Base-by-base conservation (phyloP, 2,888 invertebrate species). In the Halictus quadricinctus region DNA sequence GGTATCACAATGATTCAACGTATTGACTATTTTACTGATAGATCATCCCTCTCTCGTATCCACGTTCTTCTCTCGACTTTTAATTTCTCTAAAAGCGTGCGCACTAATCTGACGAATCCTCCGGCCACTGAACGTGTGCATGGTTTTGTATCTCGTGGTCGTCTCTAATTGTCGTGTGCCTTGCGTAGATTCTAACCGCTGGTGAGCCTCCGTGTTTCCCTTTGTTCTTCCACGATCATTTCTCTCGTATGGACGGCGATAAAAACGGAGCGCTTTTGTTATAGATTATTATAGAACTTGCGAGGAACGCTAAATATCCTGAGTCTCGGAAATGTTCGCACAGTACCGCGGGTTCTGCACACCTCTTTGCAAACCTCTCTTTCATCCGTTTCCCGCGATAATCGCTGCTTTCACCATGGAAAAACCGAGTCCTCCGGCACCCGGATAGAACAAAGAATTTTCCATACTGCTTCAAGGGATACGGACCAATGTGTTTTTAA, bases 1-100 rank as follows among this genome's bases (percentile, higher is more conserved):
- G 64, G 74, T 90, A 90, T 90, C 90, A 90, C 90, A 90, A 88
- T 90, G 87, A 80, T 89, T 88, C 88, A 73, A 88, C 83, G 87
- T 91, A 91, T 90, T 91, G 91, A 90, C 91, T 91, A 87, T 86
- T 91, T 88, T 79, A 81, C 78, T 85, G 72, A 81, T 87, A 87
- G 72, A 81, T 87, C 81, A 88, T 72, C 60, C 29, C 25, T n/a
- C 46, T n/a, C 36, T 21, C 25, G 48, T 58, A 29, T 4, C 15
- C 13, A 64, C 60, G 70, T 43, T 46, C n/a, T 70, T 43, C 66
- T 70, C 54, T 2, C 36, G 15, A 58, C 18, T 69, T 69, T 29
- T 70, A 58, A 74, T 79, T 73, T 76, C 36, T n/a, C 80, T 76
- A 76, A 69, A 79, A 72, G 69, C 66, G 75, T 78, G 70, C 76